Evolutionary conservation across 2,888 invertebrate genomes (phyloP), one percentile per base, ranked within the genome.

Genomic region (Zelleria hepariella): DNA sequence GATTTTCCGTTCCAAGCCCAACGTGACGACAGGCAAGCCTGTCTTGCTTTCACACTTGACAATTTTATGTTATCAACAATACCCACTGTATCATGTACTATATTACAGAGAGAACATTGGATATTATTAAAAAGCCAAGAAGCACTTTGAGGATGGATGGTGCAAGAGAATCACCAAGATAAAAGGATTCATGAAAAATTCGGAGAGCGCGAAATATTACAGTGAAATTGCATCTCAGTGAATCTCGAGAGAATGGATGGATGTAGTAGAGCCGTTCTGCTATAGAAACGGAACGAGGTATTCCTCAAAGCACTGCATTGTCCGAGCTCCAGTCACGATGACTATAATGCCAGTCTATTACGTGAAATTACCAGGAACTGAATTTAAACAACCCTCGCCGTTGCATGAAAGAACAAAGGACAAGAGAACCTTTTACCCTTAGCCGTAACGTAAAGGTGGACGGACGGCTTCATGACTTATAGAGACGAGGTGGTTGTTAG

Each of bases 381-480:
- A 42, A 42, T 42, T 42, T 42, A 42, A 32, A 1, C 32, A 2
- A 42, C 51, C 20, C 21, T 51, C 2, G 51, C 51, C 21, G 20
- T 49, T 49, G 23, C 20, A 8, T 20, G 51, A 51, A 21, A 20
- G 23, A 51, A 51, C 21, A 49, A 49, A 49, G 18, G 51, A 8
- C 51, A 1, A 21, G 23, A 51, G 8, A 20, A 21, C 8, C 21
- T 21, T 51, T 51, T 51, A 21, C 51, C 25, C 23, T 24, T 53
- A 53, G 53, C 24, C 25, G n/a, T 53, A 53, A 20, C 4, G 53
- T 25, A 25, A 10, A 18, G 55, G 27, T 32, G n/a, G 53, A n/a
- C 8, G 32, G 32, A 42, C 32, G 32, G 21, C 72, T 77, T 78
- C 82, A 84, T 84, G 75, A 82, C 78, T 83, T 84, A 85, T 82